Evolutionary conservation across 2,113 vertebrate genomes (phyloP).

Genomic region (Poeciliopsis occidentalis): DNA sequence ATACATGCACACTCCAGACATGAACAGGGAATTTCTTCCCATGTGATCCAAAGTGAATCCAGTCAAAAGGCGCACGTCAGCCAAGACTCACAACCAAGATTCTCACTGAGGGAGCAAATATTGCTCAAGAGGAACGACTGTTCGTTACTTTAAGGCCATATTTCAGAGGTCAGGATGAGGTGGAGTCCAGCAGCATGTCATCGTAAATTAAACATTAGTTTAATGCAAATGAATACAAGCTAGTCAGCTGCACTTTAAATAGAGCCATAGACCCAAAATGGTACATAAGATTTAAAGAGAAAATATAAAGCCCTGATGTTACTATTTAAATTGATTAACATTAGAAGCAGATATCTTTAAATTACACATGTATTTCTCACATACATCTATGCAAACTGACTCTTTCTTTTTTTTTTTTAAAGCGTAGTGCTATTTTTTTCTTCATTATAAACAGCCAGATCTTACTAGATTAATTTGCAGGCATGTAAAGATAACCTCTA

Average conservation of each 20-base stretch:
- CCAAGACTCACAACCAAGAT: constrained; percentile 83
- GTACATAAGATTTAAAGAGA: not conserved
- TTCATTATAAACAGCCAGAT: not conserved
- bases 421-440: not conserved
- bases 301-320: constrained; percentile 3
- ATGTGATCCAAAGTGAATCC: constrained; percentile 80
- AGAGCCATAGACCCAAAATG: constrained; percentile 57
- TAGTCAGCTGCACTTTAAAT: constrained; percentile 71
- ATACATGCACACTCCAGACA: constrained; percentile 91
- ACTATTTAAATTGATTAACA: constrained; percentile 29
- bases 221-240: constrained; percentile 67
- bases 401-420: no score
- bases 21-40: constrained; percentile 79
- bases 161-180: constrained; percentile 79
- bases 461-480: not conserved
- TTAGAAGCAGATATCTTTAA: not conserved
- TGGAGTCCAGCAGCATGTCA: constrained; percentile 82
- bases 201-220: constrained; percentile 81
- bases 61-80: constrained; percentile 84
- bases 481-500: constrained; percentile 7
- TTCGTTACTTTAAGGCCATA: constrained; percentile 89
- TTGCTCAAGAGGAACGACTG: constrained; percentile 89
- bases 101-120: constrained; percentile 90
- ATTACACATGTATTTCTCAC: constrained; percentile 18
- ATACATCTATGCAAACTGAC: not conserved